A percentile compares a stretch with the other conserved stretches of the same genome.
Conservation (phyloP, 2,797 vertebrate genomes). For the Tangara arthus region DNA sequence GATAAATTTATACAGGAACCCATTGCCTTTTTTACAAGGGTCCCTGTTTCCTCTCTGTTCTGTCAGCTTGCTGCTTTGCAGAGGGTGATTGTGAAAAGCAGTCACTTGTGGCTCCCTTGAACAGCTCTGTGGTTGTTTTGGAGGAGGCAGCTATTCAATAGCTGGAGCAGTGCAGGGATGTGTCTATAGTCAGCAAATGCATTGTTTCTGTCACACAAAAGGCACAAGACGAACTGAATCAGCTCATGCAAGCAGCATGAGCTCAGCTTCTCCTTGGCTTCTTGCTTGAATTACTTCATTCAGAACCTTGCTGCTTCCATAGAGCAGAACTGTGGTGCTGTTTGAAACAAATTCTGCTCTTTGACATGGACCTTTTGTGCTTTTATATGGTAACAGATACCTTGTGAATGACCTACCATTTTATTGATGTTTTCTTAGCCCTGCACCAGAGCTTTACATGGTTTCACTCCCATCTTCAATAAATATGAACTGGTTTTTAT, state of each 20-base stretch:
- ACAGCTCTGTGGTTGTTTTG: not conserved
- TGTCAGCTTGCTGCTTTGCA: not conserved
- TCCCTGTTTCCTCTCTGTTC: not conserved
- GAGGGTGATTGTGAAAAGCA: not conserved
- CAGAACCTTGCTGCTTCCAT: not conserved
- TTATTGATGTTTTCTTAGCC: constrained; percentile 1
- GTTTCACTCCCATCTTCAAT: not conserved
- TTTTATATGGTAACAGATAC: not conserved
- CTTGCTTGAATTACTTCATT: not conserved
- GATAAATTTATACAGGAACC: fast-evolving
- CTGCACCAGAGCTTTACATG: not conserved
- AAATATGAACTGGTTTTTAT: not conserved
- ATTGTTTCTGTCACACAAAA: not conserved
- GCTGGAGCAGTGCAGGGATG: not conserved
- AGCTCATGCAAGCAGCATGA: not conserved
- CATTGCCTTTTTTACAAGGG: not conserved
- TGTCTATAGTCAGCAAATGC: not conserved
- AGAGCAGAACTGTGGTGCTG: not conserved
- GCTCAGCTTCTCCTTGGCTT: not conserved
- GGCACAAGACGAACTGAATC: not conserved
- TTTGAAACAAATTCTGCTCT: constrained; percentile 21
- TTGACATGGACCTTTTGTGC: not conserved
- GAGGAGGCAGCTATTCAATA: not conserved
- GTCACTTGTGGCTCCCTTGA: not conserved
- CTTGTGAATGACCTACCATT: not conserved